Conservation (phyloP, 2,888 invertebrate genomes). For the Caradrina kadenii region DNA sequence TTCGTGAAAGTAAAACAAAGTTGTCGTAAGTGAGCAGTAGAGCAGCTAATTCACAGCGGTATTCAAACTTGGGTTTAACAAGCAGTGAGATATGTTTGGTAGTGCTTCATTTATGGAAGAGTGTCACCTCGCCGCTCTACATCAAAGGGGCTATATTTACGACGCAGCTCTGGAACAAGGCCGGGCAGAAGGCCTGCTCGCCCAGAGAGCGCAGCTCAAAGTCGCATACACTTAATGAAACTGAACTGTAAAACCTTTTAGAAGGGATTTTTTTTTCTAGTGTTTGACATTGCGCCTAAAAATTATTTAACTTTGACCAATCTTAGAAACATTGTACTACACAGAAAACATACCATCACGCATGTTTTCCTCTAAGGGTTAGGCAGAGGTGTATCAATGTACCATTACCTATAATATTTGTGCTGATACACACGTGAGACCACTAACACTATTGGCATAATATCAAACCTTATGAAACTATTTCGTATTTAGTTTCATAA, state of each 20-base stretch:
- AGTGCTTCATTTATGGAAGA: not conserved
- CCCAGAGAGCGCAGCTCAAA: conserved; percentile 9
- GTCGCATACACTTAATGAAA: conserved; percentile 1
- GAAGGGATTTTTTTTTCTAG: not conserved
- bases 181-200: conserved; percentile 9
- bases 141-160: conserved; percentile 58
- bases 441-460: too few relatives aligned
- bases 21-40: conserved; percentile 24
- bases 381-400: too few relatives aligned
- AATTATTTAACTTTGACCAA: not conserved
- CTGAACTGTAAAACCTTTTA: conserved; percentile 11
- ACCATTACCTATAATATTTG: not conserved
- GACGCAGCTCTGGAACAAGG: conserved; percentile 9
- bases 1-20: conserved; percentile 34
- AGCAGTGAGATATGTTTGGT: conserved; percentile 35
- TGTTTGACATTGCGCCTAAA: not conserved
- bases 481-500: too few relatives aligned
- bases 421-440: not conserved
- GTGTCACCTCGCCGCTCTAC: conserved; percentile 42
- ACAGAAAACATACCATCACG: too few relatives aligned
- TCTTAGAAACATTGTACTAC: not conserved
- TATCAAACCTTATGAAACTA: too few relatives aligned
- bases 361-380: too few relatives aligned
- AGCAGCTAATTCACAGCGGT: conserved; percentile 23
- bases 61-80: conserved; percentile 30